phyloP scores from a whole-genome alignment of 1,140 invertebrate species.

The Calephelis virginiensis region DNA sequence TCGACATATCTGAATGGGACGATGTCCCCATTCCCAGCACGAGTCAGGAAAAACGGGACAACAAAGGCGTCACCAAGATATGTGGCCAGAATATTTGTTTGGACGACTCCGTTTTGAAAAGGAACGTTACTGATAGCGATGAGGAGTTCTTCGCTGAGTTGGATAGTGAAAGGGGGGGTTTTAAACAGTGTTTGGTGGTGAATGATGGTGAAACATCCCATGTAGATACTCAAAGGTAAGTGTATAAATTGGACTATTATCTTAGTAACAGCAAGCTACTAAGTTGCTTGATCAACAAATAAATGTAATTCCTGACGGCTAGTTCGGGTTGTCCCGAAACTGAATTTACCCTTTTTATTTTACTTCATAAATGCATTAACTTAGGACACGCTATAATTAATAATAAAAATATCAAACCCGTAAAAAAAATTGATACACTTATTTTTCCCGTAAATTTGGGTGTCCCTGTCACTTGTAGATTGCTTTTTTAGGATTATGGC shows the following conservation, averaged over 20 bases:
- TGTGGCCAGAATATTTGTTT: constrained; percentile 68
- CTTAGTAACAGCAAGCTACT: no score
- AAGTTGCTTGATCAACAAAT: no score
- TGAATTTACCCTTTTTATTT: no score
- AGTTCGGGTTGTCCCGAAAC: no score
- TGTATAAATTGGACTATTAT: neutral
- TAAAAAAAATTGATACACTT: no score
- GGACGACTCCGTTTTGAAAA: constrained; percentile 60
- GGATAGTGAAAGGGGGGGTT: constrained; percentile 38
- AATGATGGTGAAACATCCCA: constrained; percentile 31
- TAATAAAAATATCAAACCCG: no score
- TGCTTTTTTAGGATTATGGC: no score
- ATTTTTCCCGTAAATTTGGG: no score
- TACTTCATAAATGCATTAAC: no score
- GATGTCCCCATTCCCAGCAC: constrained; percentile 44
- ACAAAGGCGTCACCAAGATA: constrained; percentile 56
- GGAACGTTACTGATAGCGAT: constrained; percentile 45
- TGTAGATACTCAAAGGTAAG: constrained; percentile 33
- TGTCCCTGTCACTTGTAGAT: no score
- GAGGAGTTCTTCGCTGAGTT: constrained; percentile 58
- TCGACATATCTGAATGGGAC: constrained; percentile 63
- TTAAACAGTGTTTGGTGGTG: constrained; percentile 49
- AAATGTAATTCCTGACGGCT: no score
- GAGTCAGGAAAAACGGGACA: constrained; percentile 39
- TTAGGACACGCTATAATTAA: no score